Evolutionary conservation across 2,888 invertebrate species (phyloP).

Genomic region (Hermaeophaga mercurialis): DNA sequence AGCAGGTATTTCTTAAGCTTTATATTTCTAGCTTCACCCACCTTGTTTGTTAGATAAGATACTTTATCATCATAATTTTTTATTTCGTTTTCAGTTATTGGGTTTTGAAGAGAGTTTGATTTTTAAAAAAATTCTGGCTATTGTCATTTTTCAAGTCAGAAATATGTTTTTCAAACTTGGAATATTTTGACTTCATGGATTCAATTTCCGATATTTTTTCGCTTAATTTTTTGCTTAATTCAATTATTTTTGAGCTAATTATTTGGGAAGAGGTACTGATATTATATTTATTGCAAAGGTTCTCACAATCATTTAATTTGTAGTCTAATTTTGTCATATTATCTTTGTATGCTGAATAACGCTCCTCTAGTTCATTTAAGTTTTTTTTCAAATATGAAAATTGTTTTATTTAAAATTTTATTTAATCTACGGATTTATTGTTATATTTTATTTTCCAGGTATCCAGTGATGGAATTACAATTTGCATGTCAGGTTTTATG

Average conservation of each 20-base stretch:
- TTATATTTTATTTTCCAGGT: too few relatives aligned
- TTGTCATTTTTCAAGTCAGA: conserved; percentile 49
- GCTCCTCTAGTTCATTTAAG: conserved; percentile 54
- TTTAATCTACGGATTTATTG: too few relatives aligned
- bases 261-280: conserved; percentile 62
- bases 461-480: too few relatives aligned
- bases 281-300: conserved; percentile 58
- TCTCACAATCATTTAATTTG: conserved; percentile 58
- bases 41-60: conserved; percentile 63
- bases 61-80: conserved; percentile 69
- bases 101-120: conserved; percentile 39
- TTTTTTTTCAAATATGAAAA: conserved; percentile 62
- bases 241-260: conserved; percentile 69
- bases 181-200: conserved; percentile 64
- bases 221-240: conserved; percentile 69
- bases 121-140: too few relatives aligned
- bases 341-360: conserved; percentile 27
- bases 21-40: conserved; percentile 71
- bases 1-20: conserved; percentile 74
- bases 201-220: conserved; percentile 68
- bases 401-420: too few relatives aligned
- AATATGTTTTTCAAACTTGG: conserved; percentile 61
- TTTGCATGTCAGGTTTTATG: conserved; percentile 96
- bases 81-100: conserved; percentile 60
- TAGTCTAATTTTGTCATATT: conserved; percentile 48